Conservation (phyloP, 2,888 invertebrate species). For the Ceriagrion tenellum region DNA sequence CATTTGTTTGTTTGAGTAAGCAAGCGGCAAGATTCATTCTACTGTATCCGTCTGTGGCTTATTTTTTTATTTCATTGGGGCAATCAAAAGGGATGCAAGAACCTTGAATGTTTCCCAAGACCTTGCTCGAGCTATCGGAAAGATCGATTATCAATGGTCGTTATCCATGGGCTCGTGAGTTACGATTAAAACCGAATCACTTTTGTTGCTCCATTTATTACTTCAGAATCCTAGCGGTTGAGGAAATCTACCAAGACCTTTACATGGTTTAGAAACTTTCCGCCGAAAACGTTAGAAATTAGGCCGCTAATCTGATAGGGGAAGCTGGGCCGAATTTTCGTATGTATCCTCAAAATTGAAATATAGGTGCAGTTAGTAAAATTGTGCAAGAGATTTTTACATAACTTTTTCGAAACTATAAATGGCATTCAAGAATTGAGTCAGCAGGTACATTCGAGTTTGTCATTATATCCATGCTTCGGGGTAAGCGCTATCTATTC, state of each 20-base stretch:
- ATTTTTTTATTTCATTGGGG: neutral
- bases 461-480: too few species aligned
- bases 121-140: conserved; percentile 60
- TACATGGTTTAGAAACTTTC: neutral
- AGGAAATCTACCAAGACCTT: neutral
- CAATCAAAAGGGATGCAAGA: neutral
- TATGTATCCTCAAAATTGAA: too few species aligned
- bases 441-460: too few species aligned
- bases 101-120: conserved; percentile 61
- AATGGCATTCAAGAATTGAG: too few species aligned
- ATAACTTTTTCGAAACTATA: too few species aligned
- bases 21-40: neutral
- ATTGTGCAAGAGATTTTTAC: too few species aligned
- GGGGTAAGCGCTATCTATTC: too few species aligned
- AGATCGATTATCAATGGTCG: conserved; percentile 37
- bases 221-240: neutral
- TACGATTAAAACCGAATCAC: conserved; percentile 19
- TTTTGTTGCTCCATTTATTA: neutral
- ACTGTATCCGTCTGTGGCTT: conserved; percentile 24
- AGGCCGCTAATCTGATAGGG: neutral
- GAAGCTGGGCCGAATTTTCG: neutral
- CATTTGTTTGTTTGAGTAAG: conserved; percentile 61
- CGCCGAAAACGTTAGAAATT: neutral
- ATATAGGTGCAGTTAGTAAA: too few species aligned
- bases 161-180: conserved; percentile 35